Percentiles rank a stretch among this genome's conserved stretches.
These are phyloP conservation scores for Saxidomus purpurata DNA, from an alignment of 1,140 invertebrate species.

Conservation along the genomic window DNA sequence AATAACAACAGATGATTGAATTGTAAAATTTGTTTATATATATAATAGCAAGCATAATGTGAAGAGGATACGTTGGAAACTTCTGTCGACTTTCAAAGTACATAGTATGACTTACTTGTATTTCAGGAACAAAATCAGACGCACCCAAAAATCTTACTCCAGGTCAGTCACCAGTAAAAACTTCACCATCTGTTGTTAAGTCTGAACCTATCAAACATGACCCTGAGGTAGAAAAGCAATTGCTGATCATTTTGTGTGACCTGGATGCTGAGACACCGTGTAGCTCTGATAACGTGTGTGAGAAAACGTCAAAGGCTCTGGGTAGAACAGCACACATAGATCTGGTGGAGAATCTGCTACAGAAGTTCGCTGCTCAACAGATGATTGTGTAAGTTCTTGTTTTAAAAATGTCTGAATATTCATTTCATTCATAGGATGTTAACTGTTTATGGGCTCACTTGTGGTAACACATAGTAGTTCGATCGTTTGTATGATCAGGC, in stretches of 20 bases:
- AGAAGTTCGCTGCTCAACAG: slow-evolving; percentile 95
- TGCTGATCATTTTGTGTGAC: slow-evolving; percentile 88
- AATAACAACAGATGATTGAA: no score
- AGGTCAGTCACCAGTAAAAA: slow-evolving; percentile 4
- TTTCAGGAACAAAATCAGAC: slow-evolving; percentile 10
- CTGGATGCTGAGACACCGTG: slow-evolving; percentile 90
- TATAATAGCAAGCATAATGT: no score
- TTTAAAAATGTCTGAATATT: background rate
- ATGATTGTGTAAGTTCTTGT: slow-evolving; percentile 89
- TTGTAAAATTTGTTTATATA: no score
- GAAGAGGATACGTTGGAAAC: no score
- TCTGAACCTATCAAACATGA: slow-evolving; percentile 74
- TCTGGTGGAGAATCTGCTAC: slow-evolving; percentile 92
- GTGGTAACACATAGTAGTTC: no score
- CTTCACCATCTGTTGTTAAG: background rate
- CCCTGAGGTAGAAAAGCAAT: slow-evolving; percentile 89
- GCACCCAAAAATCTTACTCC: slow-evolving; percentile 7
- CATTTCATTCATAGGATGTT: background rate
- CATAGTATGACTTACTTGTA: no score
- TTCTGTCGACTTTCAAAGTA: no score
- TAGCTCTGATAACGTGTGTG: slow-evolving; percentile 90
- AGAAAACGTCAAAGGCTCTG: slow-evolving; percentile 89
- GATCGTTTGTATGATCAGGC: no score
- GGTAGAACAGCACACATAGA: slow-evolving; percentile 89
- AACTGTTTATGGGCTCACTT: background rate